Evolutionary conservation across 2,113 vertebrate genomes (phyloP).

Genomic region (Ondatra zibethicus): DNA sequence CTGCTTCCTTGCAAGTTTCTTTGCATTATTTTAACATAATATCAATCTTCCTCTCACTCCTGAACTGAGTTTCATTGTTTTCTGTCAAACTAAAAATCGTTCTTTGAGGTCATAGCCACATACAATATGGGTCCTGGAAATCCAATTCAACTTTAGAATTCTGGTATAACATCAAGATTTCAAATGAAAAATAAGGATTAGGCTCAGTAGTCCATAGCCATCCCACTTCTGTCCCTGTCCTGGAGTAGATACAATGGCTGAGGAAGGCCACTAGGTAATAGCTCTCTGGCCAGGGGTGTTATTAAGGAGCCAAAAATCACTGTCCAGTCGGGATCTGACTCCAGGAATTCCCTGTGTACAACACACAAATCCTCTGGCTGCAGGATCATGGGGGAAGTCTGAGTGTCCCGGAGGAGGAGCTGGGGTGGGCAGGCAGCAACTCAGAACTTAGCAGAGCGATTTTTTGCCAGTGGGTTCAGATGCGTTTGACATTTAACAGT

Average conservation of each 20-base stretch:
- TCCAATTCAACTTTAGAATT: slow-evolving; percentile 1
- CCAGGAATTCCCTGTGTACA: not conserved
- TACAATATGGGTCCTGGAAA: not conserved
- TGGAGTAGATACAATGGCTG: not conserved
- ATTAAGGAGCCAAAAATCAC: not conserved
- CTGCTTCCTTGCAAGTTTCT: not conserved
- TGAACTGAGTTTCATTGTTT: not conserved
- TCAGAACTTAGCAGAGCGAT: not conserved
- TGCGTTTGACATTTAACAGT: not conserved
- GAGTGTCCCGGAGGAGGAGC: not conserved
- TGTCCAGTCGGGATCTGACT: not conserved
- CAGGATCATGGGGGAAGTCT: not conserved
- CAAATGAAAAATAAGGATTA: not conserved
- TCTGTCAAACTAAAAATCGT: not conserved
- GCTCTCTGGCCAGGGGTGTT: not conserved
- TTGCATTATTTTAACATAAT: not conserved
- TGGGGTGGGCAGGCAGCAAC: not conserved
- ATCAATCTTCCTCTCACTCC: not conserved
- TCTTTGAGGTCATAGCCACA: not conserved
- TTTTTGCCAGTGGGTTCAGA: not conserved
- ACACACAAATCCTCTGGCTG: not conserved
- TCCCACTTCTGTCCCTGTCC: slow-evolving; percentile 18
- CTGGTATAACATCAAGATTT: slow-evolving; percentile 22
- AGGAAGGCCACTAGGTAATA: not conserved
- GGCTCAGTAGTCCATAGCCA: not conserved